Evolutionary conservation across 1,140 invertebrate genomes (phyloP).

Genomic region (Leptopilina clavipes): DNA sequence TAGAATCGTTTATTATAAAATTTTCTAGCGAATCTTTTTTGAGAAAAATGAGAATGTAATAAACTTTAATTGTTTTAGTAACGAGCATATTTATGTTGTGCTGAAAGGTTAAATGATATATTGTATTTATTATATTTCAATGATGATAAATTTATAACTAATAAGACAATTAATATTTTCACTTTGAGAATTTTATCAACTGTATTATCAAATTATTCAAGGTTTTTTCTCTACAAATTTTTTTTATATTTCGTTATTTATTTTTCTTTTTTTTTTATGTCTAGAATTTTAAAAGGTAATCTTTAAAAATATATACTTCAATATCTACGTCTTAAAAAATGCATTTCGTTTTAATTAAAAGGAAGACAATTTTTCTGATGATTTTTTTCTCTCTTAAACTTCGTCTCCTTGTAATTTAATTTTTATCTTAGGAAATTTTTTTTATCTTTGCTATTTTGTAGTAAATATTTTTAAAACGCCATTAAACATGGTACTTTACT

Average conservation of each 20-base stretch:
- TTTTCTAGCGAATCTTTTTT: neutral
- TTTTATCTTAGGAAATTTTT: neutral
- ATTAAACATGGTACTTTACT: too few species aligned
- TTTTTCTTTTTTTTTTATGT: neutral
- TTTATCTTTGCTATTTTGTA: neutral
- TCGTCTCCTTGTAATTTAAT: neutral
- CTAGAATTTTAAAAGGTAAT: too few species aligned
- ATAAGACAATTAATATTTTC: neutral
- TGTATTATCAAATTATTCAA: neutral
- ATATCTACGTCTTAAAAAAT: neutral
- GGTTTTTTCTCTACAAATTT: neutral
- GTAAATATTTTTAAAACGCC: too few species aligned
- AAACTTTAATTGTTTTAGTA: slow-evolving; percentile 25
- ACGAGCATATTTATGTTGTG: neutral
- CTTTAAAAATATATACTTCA: neutral
- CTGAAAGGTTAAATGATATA: neutral
- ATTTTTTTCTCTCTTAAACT: neutral
- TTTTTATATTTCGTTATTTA: too few species aligned
- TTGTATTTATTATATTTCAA: neutral
- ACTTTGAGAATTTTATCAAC: too few species aligned
- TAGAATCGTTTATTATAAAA: neutral
- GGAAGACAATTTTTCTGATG: neutral
- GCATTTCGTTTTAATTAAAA: neutral
- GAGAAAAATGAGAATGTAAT: slow-evolving; percentile 8
- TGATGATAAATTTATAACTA: neutral